Evolutionary conservation across 2,888 invertebrate genomes (phyloP).

Genomic region (Drosophila ochracea): DNA sequence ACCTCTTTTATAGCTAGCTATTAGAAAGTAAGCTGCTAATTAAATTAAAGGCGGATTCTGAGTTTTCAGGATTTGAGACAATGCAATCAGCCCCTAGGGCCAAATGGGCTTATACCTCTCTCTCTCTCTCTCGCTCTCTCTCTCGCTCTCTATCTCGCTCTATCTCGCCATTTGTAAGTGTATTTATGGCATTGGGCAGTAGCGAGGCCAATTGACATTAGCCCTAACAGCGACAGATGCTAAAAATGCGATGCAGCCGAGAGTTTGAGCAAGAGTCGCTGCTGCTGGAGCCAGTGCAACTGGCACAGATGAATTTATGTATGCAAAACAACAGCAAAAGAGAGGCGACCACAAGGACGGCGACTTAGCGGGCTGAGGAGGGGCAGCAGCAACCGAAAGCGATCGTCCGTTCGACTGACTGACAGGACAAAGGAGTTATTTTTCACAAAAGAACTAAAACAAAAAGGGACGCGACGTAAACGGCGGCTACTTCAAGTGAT

Average conservation of each 20-base stretch:
- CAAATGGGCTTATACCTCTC: not conserved
- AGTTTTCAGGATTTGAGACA: slow-evolving; percentile 39
- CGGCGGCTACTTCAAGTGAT: slow-evolving; percentile 57
- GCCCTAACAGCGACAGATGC: slow-evolving; percentile 77
- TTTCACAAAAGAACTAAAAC: slow-evolving; percentile 76
- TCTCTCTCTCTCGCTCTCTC: not conserved
- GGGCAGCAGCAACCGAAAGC: slow-evolving; percentile 69
- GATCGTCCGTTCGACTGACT: slow-evolving; percentile 64
- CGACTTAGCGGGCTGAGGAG: not conserved
- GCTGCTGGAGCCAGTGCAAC: slow-evolving; percentile 38
- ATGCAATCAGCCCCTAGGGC: slow-evolving; percentile 65
- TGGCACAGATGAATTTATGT: slow-evolving; percentile 84
- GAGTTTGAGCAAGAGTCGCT: slow-evolving; percentile 44
- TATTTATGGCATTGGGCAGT: slow-evolving; percentile 72
- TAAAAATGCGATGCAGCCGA: slow-evolving; percentile 61
- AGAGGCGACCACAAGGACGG: slow-evolving; percentile 4
- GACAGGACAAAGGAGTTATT: slow-evolving; percentile 84
- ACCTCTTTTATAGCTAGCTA: slow-evolving; percentile 21
- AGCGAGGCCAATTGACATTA: slow-evolving; percentile 73
- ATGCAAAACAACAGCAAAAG: slow-evolving; percentile 81
- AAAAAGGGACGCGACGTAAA: slow-evolving; percentile 50
- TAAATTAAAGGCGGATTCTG: slow-evolving; percentile 69
- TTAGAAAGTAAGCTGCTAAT: slow-evolving; percentile 71
- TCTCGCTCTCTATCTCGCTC: not conserved
- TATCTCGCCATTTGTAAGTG: slow-evolving; percentile 11